Conservation (phyloP, 2,797 vertebrate genomes). For the Gouania willdenowi region DNA sequence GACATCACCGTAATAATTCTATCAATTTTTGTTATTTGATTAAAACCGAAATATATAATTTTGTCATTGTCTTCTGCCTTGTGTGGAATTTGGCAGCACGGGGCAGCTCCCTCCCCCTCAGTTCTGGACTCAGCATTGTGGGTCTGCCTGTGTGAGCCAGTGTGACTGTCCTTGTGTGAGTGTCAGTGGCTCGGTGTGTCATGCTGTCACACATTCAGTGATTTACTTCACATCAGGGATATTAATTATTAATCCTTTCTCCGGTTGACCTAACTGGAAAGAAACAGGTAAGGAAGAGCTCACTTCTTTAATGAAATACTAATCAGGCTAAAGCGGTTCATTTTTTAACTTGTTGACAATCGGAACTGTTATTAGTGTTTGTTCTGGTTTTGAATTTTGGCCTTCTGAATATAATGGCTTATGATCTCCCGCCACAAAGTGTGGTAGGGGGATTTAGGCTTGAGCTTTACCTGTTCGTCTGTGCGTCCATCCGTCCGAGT, state of each 20-base stretch:
- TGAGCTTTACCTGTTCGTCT: too few species aligned
- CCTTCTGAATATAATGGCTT: too few species aligned
- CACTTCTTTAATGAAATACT: too few species aligned
- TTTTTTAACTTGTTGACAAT: too few species aligned
- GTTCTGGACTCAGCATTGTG: constrained; percentile 27
- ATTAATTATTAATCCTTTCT: constrained; percentile 7
- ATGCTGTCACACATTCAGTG: constrained; percentile 32
- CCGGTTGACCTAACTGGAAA: constrained; percentile 10
- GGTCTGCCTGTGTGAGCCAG: constrained; percentile 44
- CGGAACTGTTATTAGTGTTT: neutral
- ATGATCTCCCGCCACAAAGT: too few species aligned
- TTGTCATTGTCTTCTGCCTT: constrained; percentile 36
- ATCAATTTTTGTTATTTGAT: constrained; percentile 33
- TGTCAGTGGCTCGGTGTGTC: constrained; percentile 51
- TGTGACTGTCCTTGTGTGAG: constrained; percentile 53
- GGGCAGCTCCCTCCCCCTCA: constrained; percentile 48
- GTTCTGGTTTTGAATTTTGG: too few species aligned
- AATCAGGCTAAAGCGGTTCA: too few species aligned
- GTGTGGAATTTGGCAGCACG: constrained; percentile 62
- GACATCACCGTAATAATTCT: constrained; percentile 28
- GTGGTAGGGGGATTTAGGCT: too few species aligned
- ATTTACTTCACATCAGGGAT: constrained; percentile 15
- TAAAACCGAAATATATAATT: constrained; percentile 28
- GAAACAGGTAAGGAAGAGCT: too few species aligned
- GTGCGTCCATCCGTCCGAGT: too few species aligned